These are phyloP conservation scores for Heterocephalus glaber DNA, from an alignment of 2,113 vertebrate genomes.

Conservation along the genomic window DNA sequence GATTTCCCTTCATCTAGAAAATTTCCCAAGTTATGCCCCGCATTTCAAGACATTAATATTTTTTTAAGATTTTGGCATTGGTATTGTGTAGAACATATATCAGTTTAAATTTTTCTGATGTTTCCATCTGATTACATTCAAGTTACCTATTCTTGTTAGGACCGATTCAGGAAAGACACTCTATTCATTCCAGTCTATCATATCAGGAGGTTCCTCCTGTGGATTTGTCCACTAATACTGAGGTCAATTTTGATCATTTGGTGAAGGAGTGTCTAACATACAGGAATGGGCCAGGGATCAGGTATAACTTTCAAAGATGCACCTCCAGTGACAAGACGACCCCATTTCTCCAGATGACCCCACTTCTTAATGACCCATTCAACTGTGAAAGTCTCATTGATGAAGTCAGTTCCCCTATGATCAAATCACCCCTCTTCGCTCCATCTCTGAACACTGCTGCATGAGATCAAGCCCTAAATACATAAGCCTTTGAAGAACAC, in stretches of 20 bases:
- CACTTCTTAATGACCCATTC: too few relatives aligned
- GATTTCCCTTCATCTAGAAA: not conserved
- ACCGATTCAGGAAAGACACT: not conserved
- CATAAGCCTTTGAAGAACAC: too few relatives aligned
- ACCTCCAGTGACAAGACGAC: too few relatives aligned
- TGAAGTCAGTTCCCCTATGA: too few relatives aligned
- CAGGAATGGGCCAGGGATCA: too few relatives aligned
- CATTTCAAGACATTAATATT: not conserved
- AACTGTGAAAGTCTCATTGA: too few relatives aligned
- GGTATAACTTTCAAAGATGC: too few relatives aligned
- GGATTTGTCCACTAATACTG: not conserved
- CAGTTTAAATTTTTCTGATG: not conserved
- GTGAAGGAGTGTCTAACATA: not conserved
- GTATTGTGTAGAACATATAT: not conserved
- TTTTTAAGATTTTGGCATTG: not conserved
- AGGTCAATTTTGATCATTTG: not conserved
- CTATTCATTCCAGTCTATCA: not conserved
- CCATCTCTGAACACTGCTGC: too few relatives aligned
- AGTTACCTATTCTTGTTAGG: not conserved
- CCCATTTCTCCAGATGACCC: too few relatives aligned
- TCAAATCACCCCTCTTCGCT: too few relatives aligned
- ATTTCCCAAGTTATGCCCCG: not conserved
- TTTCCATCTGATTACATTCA: not conserved
- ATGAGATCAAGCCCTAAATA: too few relatives aligned
- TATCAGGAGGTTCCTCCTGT: not conserved